Percentiles rank a stretch among this genome's conserved stretches.
Evolutionary conservation across 2,113 vertebrate genomes (phyloP).

Genomic region (Phocoena phocoena): DNA sequence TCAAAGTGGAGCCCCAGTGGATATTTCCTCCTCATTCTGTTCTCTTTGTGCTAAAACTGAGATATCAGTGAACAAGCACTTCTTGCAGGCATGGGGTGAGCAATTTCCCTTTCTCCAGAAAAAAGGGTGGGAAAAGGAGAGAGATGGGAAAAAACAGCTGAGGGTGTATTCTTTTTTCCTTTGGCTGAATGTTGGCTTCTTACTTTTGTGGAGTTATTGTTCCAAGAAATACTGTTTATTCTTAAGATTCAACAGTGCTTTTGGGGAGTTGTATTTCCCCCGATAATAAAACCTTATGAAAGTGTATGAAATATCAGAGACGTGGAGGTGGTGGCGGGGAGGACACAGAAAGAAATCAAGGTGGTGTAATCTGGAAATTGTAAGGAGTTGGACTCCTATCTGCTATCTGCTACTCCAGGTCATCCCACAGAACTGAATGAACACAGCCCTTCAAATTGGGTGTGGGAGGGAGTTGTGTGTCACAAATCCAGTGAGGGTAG

Average conservation of each 20-base stretch:
- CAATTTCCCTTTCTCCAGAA: neutral
- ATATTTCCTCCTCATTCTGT: neutral
- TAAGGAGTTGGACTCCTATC: neutral
- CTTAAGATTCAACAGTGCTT: neutral
- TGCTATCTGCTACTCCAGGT: neutral
- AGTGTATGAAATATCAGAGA: neutral
- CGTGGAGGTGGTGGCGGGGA: neutral
- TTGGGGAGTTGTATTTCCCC: neutral
- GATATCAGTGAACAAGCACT: neutral
- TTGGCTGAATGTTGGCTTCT: neutral
- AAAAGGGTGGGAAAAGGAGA: neutral
- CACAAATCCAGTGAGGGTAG: neutral
- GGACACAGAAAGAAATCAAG: neutral
- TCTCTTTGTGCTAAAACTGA: neutral
- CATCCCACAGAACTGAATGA: neutral
- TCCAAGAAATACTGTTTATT: neutral
- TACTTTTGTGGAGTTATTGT: neutral
- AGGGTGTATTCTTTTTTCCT: neutral
- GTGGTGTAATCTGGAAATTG: neutral
- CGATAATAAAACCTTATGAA: neutral
- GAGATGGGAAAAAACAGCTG: neutral
- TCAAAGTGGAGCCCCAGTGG: neutral
- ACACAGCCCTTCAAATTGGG: neutral
- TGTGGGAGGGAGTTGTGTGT: no score
- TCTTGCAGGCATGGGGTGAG: neutral